Evolutionary conservation across 2,797 vertebrate species (phyloP), one percentile per base, ranked within the genome.

Genomic region (Chelonia mydas): DNA sequence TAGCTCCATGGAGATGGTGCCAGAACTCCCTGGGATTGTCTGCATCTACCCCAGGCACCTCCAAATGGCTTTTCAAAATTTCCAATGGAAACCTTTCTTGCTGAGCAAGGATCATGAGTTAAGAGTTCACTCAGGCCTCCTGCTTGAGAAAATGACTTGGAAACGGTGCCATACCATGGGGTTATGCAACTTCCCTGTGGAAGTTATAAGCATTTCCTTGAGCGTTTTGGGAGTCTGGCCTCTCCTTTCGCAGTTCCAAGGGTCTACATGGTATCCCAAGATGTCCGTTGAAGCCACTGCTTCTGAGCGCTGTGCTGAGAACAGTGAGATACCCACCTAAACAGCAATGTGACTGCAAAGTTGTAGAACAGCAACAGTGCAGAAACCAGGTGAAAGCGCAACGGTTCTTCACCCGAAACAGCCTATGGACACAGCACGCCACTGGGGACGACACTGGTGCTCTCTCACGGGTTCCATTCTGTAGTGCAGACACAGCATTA

Each of bases 161-260:
- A 33, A 91, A 86, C 89, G 95, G 80, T 77, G 5, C 11, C 82
- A 88, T 4, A 65, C 11, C 65, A 27, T 33, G 54, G 65, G 68
- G 86, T 83, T 61, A 88, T 80, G 54, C 77, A 84, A 82, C 21
- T 50, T 90, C 41, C 54, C 85, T 10, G 45, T 5, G 61, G 77
- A 91, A 93, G 94, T 31, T 41, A 81, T 55, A 79, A 68, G 25
- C 50, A 23, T 51, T 93, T 89, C 86, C 93, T 83, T 17, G 11
- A 93, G 90, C 27, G 13, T 41, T 53, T 0, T 2, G 11, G 50
- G 81, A 89, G 33, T 85, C 37, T 84, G 77, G n/a, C 90, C 65
- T 92, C 37, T 83, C 68, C 72, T 92, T 31, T 33, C 76, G 82
- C 49, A 89, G 72, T 47, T 27, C 72, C 5, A 76, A 53, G 50